Evolutionary conservation across 2,888 invertebrate genomes (phyloP), one percentile per base, ranked within the genome.

Genomic region (Lasioglossum malachurum): DNA sequence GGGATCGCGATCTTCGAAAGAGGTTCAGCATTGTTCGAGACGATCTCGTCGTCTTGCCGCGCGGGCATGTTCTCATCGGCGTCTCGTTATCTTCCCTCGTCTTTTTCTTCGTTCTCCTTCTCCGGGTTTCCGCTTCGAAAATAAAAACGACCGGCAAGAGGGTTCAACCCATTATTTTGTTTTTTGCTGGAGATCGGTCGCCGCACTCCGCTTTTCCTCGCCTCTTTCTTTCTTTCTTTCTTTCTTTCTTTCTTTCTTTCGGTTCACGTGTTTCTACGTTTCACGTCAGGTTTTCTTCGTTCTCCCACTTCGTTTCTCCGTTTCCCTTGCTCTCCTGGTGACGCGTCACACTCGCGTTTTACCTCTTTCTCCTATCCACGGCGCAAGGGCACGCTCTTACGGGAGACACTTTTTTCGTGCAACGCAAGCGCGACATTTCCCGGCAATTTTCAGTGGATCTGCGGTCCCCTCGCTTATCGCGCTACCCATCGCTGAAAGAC

Each of bases 401-500:
- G 81, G 75, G n/a, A 35, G 86, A 67, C 74, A 87, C 88, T 91
- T 92, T 92, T 92, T 93, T 82, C 91, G 89, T 75, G 89, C 88
- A 75, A 90, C 88, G 79, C 90, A 88, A 89, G 81, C 53, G 69
- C 89, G 84, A 78, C 87, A 80, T 44, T 89, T 87, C 72, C 82
- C 90, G 80, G 86, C 82, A 82, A 90, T 88, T 92, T 90, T 91
- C 87, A 88, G 87, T 89, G 87, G 89, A 80, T 90, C 90, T 87
- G 87, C 81, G 79, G 88, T 83, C 86, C 75, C 90, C 86, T 84
- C 90, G 75, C 87, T 87, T 90, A 89, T 90, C 91, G 83, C 89
- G 89, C 90, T 92, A 91, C 91, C 94, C 94, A 93, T 94, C 90
- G 94, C 95, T 95, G 94, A 89, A 94, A 92, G 89, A 92, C 79